Percentiles rank a stretch among this genome's conserved stretches.
These are phyloP conservation scores for Rhizomys pruinosus DNA, from an alignment of 2,113 vertebrate species.

Conservation along the genomic window DNA sequence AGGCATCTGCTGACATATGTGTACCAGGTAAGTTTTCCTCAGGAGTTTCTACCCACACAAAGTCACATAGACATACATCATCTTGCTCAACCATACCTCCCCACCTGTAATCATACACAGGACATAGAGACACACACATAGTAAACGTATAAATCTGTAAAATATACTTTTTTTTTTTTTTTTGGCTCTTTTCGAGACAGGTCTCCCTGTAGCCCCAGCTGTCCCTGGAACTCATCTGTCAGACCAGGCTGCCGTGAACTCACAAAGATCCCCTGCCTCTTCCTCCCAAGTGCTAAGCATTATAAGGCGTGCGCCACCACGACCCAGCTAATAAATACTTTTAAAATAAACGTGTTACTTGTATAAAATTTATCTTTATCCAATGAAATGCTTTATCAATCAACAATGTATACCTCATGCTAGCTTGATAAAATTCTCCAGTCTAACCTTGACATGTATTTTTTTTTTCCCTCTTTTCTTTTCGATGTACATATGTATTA, in stretches of 20 bases:
- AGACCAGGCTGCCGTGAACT: no score
- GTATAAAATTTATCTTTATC: neutral
- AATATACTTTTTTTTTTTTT: no score
- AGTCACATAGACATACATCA: conserved; percentile 46
- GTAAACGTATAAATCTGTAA: no score
- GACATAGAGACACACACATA: neutral
- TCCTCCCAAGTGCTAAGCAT: no score
- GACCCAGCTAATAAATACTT: no score
- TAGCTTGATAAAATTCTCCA: neutral
- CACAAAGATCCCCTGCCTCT: no score
- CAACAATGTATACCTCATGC: neutral
- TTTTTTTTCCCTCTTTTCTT: no score
- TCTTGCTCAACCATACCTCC: conserved; percentile 47
- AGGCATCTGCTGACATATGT: neutral
- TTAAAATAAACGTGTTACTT: neutral
- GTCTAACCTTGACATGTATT: neutral
- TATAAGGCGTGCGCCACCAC: no score
- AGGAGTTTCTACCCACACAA: conserved; percentile 40
- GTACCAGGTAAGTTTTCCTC: conserved; percentile 43
- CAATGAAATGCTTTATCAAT: neutral
- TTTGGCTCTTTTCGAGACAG: no score
- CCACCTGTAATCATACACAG: conserved; percentile 52
- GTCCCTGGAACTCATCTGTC: no score
- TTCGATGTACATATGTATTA: neutral
- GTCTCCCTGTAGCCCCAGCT: no score